These are phyloP conservation scores for Pseudomugil tenellus DNA, from an alignment of 2,797 vertebrate species.

Conservation along the genomic window DNA sequence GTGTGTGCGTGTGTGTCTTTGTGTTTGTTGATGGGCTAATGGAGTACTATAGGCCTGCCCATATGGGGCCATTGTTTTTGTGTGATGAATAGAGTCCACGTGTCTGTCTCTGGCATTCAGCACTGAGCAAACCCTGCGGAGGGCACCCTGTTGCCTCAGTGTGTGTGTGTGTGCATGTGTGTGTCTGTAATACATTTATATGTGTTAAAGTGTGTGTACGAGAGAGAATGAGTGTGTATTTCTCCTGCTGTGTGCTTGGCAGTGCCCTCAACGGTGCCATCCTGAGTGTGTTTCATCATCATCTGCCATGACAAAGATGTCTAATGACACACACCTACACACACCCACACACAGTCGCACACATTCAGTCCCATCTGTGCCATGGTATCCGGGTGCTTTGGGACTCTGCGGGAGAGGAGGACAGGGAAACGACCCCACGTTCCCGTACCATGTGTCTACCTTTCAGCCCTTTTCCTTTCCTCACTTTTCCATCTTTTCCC, in stretches of 20 bases:
- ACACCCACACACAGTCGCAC: conserved; percentile 47
- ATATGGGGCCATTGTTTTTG: conserved; percentile 82
- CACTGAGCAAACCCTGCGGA: conserved; percentile 72
- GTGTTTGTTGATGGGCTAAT: conserved; percentile 54
- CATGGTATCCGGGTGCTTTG: conserved; percentile 78
- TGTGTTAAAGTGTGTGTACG: conserved; percentile 40
- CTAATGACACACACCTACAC: conserved; percentile 82
- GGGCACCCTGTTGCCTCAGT: conserved; percentile 79
- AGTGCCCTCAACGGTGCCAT: conserved; percentile 83
- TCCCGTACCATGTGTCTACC: conserved; percentile 76
- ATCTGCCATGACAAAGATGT: conserved; percentile 86
- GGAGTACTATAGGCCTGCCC: conserved; percentile 64
- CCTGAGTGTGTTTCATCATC: conserved; percentile 84
- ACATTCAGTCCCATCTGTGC: conserved; percentile 83
- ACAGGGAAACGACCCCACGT: conserved; percentile 80
- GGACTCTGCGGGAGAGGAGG: conserved; percentile 77
- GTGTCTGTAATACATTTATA: conserved; percentile 55
- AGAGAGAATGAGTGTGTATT: conserved; percentile 78
- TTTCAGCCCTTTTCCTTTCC: conserved; percentile 47
- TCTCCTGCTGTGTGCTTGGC: conserved; percentile 85
- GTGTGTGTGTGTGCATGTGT: conserved; percentile 51
- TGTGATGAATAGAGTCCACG: conserved; percentile 81
- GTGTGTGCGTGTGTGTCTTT: conserved; percentile 31
- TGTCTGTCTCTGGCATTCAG: conserved; percentile 77
- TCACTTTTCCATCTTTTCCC: conserved; percentile 31